These are phyloP conservation scores for Melanotaenia duboulayi DNA, from an alignment of 2,113 vertebrate genomes.

Conservation along the genomic window DNA sequence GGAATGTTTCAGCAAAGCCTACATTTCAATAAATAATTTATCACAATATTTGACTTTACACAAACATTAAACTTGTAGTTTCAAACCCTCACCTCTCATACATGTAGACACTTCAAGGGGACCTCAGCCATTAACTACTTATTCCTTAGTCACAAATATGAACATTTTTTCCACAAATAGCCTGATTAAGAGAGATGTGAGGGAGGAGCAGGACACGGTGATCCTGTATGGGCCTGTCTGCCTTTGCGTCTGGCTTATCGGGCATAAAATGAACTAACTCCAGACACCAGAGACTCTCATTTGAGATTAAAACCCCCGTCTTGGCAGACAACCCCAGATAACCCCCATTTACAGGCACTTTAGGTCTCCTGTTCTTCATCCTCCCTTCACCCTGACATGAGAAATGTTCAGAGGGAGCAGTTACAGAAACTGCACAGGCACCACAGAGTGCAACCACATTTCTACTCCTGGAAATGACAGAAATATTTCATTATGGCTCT, in stretches of 20 bases:
- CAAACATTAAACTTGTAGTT: background rate
- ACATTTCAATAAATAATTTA: slow-evolving; percentile 45
- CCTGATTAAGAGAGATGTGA: slow-evolving; percentile 12
- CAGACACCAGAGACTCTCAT: slow-evolving; percentile 18
- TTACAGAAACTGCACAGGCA: slow-evolving; percentile 9
- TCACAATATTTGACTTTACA: slow-evolving; percentile 8
- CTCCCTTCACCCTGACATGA: slow-evolving; percentile 26
- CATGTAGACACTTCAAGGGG: background rate
- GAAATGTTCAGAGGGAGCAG: background rate
- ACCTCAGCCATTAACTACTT: background rate
- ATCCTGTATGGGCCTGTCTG: slow-evolving; percentile 26
- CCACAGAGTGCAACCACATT: background rate
- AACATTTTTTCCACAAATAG: background rate
- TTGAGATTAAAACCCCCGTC: slow-evolving; percentile 41
- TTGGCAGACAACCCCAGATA: slow-evolving; percentile 57
- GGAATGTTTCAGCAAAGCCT: slow-evolving; percentile 22
- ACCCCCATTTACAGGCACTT: slow-evolving; percentile 44
- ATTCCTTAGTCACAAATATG: background rate
- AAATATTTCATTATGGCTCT: slow-evolving; percentile 26
- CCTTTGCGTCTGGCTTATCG: slow-evolving; percentile 7
- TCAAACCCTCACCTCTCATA: background rate
- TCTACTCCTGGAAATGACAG: background rate
- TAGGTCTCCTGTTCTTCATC: slow-evolving; percentile 8
- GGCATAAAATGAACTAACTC: slow-evolving; percentile 32
- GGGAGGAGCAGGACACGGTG: slow-evolving; percentile 19